Base-by-base conservation (phyloP, 2,113 vertebrate genomes). In the Euleptes europaea region DNA sequence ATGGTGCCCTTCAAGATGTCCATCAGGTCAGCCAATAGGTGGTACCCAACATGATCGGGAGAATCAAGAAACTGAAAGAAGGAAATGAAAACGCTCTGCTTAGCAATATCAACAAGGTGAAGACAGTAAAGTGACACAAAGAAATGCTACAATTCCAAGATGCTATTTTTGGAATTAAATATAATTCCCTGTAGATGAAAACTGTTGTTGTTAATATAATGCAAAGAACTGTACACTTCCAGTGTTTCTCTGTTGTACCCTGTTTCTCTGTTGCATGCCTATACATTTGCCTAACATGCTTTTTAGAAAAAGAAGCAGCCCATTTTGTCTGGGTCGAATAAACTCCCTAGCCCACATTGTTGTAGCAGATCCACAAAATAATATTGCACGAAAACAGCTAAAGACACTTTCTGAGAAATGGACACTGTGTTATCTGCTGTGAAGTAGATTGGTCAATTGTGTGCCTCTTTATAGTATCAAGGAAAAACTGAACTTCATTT, bases 21-120 rank as follows among this genome's bases (percentile, higher is more conserved):
- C 42, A 99, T 91, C 63, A 97, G 83, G 40, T 97, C 97, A 57
- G 93, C 92, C 49, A 99, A 82, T 2, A 94, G 96, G 90, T 96
- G 96, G 89, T 96, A 97, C 1, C 98, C 97, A n/a, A 91, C 10
- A 1, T 96, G 94, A 91, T 99, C 98, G 2, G 96, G 94, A 82
- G 94, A 94, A 1, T 89, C 94, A 0, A 88, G 75, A 76, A 97
- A 40, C 98, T 98, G 91, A 89, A 95, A 95, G 1, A 74, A 67
- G 92, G 78, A 17, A 14, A 92, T 13, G 83, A 26, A 87, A 13
- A 91, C 1, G 7, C 19, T 67, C 26, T 5, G 4, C 67, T 91
- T 79, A 90, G 35, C 0, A 0, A 0, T 67, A 21, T 35, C 8
- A 80, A 19, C 0, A 2, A 78, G 11, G 33, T 1, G 66, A 31